Evolutionary conservation across 2,888 invertebrate species (phyloP), one percentile per base, ranked within the genome.

Genomic region (Orthonychiurus folsomi): DNA sequence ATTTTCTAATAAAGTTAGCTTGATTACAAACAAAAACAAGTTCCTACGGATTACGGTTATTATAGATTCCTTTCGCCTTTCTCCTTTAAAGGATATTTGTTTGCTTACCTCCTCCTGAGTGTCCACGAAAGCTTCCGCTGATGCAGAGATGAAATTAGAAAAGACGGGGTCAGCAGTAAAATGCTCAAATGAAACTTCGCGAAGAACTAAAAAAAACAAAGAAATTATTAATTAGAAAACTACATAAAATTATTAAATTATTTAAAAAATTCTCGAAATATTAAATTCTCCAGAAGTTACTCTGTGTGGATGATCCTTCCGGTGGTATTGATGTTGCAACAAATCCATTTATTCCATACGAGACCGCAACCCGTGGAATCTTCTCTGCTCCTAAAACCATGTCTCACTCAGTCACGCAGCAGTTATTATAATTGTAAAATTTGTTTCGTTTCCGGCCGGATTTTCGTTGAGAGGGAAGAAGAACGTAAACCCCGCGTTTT

Each of bases 81-180:
- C 53, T 55, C 15, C 26, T 47, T 63, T 58, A 54, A 47, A 24
- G n/a, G n/a, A n/a, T n/a, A n/a, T n/a, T n/a, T n/a, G n/a, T n/a
- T 18, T 20, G 25, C 57, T 61, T 63, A 71, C 71, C 66, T 67
- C 64, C 58, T 64, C 65, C 47, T 69, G 70, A 3, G 68, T 67
- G 2, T 55, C 52, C 0, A 63, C 63, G 55, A 72, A 72, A 27
- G 67, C 66, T 56, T 69, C 69, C 1, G 66, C 55, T 1, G 69
- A 64, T 0, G 71, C 66, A 2, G 66, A 64, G 18, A 67, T 56
- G 62, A 72, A 71, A 57, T 68, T 69, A 27, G 67, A 61, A 57
- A 70, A 63, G 26, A 64, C 63, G 15, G 66, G 65, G n/a, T 67
- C 63, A 61, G 69, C 69, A 0, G 61, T 64, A 53, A 67, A 66